Conservation (phyloP, 1,140 invertebrate species). For the Scaptomyza hsui region DNA sequence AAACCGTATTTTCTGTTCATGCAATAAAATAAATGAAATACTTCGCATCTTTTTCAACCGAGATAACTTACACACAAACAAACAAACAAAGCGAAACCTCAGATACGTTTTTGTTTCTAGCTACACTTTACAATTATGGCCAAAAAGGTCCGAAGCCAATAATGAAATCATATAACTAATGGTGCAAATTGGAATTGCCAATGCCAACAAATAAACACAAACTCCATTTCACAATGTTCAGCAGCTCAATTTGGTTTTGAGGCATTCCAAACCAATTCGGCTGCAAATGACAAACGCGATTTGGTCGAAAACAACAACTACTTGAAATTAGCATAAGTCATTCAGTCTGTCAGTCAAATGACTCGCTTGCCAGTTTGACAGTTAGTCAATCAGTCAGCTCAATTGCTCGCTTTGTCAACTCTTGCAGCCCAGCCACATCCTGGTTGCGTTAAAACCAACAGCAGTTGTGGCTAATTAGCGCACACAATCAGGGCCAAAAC, state of each 20-base stretch:
- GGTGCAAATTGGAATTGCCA: slow-evolving; percentile 23
- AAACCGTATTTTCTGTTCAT: slow-evolving; percentile 12
- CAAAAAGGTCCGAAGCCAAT: background rate
- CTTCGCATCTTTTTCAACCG: slow-evolving; percentile 7
- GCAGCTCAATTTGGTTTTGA: slow-evolving; percentile 13
- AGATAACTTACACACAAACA: background rate
- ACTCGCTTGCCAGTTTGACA: background rate
- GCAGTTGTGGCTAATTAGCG: slow-evolving; percentile 56
- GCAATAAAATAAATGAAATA: slow-evolving; percentile 29
- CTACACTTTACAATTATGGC: background rate
- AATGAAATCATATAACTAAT: slow-evolving; percentile 20
- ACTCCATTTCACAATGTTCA: background rate
- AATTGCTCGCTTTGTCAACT: slow-evolving; percentile 26
- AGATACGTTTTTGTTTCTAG: background rate
- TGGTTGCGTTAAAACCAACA: slow-evolving; percentile 10
- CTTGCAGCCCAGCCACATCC: background rate
- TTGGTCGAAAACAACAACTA: slow-evolving; percentile 9
- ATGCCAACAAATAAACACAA: slow-evolving; percentile 9
- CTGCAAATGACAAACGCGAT: slow-evolving; percentile 42
- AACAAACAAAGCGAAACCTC: slow-evolving; percentile 2
- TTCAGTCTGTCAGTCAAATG: slow-evolving; percentile 39
- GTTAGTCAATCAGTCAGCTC: slow-evolving; percentile 13
- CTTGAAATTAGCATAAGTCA: slow-evolving; percentile 69
- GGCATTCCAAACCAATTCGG: slow-evolving; percentile 36
- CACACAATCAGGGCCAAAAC: slow-evolving; percentile 48